Conservation (phyloP, 2,797 vertebrate species). For the Esox masquinongy region DNA sequence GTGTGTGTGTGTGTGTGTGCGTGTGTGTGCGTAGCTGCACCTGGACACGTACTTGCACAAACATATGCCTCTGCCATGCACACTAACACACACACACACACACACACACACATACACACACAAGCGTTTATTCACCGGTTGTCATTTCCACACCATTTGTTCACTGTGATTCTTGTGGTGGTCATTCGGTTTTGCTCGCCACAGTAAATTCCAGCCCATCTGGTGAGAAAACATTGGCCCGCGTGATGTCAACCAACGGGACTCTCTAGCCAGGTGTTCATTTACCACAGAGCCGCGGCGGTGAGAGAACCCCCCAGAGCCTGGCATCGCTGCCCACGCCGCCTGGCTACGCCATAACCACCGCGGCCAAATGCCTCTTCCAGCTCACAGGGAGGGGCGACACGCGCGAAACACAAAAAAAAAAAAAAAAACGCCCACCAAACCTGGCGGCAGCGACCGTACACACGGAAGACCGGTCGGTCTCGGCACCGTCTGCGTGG, state of each 20-base stretch:
- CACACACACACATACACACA: slow-evolving; percentile 8
- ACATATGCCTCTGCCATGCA: not conserved
- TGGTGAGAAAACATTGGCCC: slow-evolving; percentile 28
- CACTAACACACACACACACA: slow-evolving; percentile 11
- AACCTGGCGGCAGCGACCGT: not conserved
- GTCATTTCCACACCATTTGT: not conserved
- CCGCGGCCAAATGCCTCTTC: slow-evolving; percentile 46
- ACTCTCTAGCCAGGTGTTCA: slow-evolving; percentile 62
- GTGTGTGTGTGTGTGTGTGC: not conserved
- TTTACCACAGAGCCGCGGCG: slow-evolving; percentile 60
- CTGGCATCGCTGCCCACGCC: slow-evolving; percentile 51
- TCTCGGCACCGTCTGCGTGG: too few species aligned
- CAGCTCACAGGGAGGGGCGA: slow-evolving; percentile 38
- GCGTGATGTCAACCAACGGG: slow-evolving; percentile 23
- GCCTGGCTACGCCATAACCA: slow-evolving; percentile 40
- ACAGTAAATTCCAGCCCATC: slow-evolving; percentile 48
- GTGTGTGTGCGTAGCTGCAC: not conserved
- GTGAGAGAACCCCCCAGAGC: slow-evolving; percentile 56
- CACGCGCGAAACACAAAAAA: not conserved
- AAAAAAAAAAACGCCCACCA: not conserved
- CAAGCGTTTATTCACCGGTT: not conserved
- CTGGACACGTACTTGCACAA: slow-evolving; percentile 19
- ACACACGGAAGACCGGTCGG: not conserved
- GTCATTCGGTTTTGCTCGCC: not conserved
- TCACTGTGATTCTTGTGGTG: not conserved